Base-by-base conservation (phyloP, 2,888 invertebrate species). In the Sepioteuthis lessoniana region DNA sequence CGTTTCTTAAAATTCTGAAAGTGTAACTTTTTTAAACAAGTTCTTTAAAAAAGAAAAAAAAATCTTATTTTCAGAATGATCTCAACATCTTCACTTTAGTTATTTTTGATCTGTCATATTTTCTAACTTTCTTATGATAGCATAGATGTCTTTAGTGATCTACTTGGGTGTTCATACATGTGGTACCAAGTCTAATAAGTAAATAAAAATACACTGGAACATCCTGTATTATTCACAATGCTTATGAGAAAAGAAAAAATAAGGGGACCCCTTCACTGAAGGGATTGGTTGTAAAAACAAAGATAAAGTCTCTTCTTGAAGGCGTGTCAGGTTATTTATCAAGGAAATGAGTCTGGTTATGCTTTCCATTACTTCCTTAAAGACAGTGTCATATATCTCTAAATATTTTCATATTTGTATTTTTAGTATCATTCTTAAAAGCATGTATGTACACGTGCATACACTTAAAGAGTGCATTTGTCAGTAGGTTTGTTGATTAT, bases 151-250 rank as follows among this genome's bases (percentile, higher is more conserved):
- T n/a, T 76, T 25, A 55, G 55, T 55, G 21, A 55, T 76, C 76
- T 76, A 76, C n/a, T 76, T 76, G 76, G 76, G 76, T 76, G 76
- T 76, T 76, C 76, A 76, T n/a, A 76, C 35, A 35, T 76, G 76
- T 76, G 35, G 35, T n/a, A n/a, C 76, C n/a, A n/a, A 35, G 76
- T n/a, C 16, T 76, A n/a, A n/a, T 76, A 76, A 76, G 76, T 35
- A 76, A 76, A 76, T 76, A 76, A 35, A 76, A 76, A 76, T 8
- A 76, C 13, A 76, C 76, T n/a, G n/a, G 35, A 76, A 76, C 76
- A 76, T 76, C 76, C 76, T 76, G 76, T 76, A 76, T 76, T 76
- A 76, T 76, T 28, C 25, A 55, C 55, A 55, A 7, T 55, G 55
- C 55, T 25, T 76, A n/a, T n/a, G 76, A 35, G 76, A 16, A n/a